Percentiles rank a stretch among this genome's conserved stretches.
These are phyloP conservation scores for Oligia strigilis DNA, from an alignment of 2,888 invertebrate species.

Conservation along the genomic window DNA sequence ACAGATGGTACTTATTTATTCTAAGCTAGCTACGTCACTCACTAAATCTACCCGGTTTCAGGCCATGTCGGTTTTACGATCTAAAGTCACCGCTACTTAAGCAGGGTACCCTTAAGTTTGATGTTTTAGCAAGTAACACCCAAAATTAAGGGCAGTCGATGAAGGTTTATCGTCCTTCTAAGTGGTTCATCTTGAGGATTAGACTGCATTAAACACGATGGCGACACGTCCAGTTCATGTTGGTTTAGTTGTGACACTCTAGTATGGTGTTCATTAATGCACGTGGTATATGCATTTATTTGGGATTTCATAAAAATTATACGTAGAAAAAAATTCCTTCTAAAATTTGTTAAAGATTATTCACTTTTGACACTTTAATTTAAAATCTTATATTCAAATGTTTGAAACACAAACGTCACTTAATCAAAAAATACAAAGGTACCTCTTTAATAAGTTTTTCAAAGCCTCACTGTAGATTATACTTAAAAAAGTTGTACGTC, in stretches of 20 bases:
- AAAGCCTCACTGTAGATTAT: too few relatives aligned
- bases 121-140: constrained; percentile 71
- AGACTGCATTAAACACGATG: constrained; percentile 38
- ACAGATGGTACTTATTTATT: constrained; percentile 48
- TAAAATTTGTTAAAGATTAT: too few relatives aligned
- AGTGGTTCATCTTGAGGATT: constrained; percentile 60
- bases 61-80: constrained; percentile 61
- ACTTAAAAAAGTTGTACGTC: too few relatives aligned
- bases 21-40: constrained; percentile 40
- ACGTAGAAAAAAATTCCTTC: too few relatives aligned
- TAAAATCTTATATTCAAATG: not conserved
- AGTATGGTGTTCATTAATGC: not conserved
- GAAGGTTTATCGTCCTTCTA: constrained; percentile 71
- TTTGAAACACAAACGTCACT: not conserved
- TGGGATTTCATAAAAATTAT: not conserved
- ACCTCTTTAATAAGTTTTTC: too few relatives aligned
- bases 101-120: constrained; percentile 61
- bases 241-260: not conserved
- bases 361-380: too few relatives aligned
- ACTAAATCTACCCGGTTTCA: constrained; percentile 51
- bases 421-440: too few relatives aligned
- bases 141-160: constrained; percentile 73
- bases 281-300: not conserved
- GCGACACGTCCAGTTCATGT: constrained; percentile 13
- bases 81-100: constrained; percentile 61